A percentile compares a stretch with the other conserved stretches of the same genome.
Evolutionary conservation across 2,113 vertebrate species (phyloP).

Genomic region (Dasyurus viverrinus): DNA sequence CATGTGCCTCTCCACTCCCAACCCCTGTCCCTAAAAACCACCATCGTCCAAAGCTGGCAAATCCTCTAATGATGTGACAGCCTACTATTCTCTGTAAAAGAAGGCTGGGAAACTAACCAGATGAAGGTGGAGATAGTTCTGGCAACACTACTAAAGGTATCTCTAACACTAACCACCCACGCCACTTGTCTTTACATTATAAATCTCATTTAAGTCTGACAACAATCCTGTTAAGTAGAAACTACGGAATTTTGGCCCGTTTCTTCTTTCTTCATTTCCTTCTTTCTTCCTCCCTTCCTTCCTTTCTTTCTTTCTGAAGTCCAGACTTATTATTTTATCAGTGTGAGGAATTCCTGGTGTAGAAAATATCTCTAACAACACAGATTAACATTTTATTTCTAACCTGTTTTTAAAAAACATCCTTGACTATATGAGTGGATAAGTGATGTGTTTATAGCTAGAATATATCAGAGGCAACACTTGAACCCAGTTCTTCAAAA

Average conservation of each 20-base stretch:
- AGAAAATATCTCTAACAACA: not conserved
- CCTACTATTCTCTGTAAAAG: not conserved
- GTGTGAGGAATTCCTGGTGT: not conserved
- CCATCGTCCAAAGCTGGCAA: not conserved
- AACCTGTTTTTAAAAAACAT: not conserved
- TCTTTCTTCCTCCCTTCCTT: not conserved
- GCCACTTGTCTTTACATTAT: not conserved
- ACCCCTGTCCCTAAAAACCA: not conserved
- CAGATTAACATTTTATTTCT: not conserved
- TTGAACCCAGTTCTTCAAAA: not conserved
- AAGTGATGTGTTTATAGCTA: not conserved
- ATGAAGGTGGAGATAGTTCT: not conserved
- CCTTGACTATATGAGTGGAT: not conserved
- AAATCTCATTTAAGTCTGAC: not conserved
- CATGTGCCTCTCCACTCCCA: no score
- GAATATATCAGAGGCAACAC: not conserved
- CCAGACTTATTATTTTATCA: not conserved
- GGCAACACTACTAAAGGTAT: not conserved
- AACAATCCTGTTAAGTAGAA: not conserved
- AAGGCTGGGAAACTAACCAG: not conserved
- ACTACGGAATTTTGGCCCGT: not conserved
- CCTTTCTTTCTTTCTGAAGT: not conserved
- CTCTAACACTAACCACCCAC: not conserved
- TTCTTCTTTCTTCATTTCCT: not conserved
- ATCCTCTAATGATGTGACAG: not conserved